Conservation (phyloP, 2,888 invertebrate genomes). For the Trisateles emortualis region DNA sequence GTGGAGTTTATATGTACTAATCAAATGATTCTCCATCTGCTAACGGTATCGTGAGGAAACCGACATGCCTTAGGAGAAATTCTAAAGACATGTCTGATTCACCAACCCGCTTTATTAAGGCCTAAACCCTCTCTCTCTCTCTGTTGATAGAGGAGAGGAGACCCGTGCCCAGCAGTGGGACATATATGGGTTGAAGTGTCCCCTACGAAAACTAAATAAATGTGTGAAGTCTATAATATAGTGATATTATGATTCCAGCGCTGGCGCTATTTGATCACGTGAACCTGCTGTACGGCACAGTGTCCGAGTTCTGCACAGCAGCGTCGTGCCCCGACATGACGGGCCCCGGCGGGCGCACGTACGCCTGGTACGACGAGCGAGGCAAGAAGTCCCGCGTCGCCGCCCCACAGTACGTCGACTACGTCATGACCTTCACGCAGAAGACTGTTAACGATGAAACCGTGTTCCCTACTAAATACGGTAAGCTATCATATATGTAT, state of each 20-base stretch:
- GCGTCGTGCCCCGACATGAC: slow-evolving; percentile 98
- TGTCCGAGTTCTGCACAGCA: slow-evolving; percentile 99
- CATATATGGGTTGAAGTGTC: too few species aligned
- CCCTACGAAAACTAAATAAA: too few species aligned
- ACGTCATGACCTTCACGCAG: slow-evolving; percentile 99
- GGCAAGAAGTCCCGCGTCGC: slow-evolving; percentile 99
- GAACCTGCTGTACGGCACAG: slow-evolving; percentile 98
- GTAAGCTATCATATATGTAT: slow-evolving; percentile 83
- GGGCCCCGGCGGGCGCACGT: slow-evolving; percentile 98
- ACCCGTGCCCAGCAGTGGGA: too few species aligned
- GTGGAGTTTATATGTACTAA: too few species aligned
- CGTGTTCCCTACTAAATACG: slow-evolving; percentile 99
- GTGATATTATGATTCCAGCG: slow-evolving; percentile 88
- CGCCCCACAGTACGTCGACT: slow-evolving; percentile 99
- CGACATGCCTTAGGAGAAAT: too few species aligned
- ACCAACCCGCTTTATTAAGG: too few species aligned
- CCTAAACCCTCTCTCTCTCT: too few species aligned
- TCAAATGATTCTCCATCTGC: too few species aligned
- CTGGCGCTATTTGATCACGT: slow-evolving; percentile 99
- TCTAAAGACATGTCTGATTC: too few species aligned
- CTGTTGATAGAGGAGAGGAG: too few species aligned
- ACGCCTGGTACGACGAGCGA: slow-evolving; percentile 99
- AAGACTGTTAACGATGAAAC: slow-evolving; percentile 98
- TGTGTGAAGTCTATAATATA: too few species aligned
- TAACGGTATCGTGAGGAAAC: too few species aligned